Percentiles rank a stretch among this genome's conserved stretches.
These are phyloP conservation scores for Aphaenogaster ashmeadi DNA, from an alignment of 1,140 invertebrate species.

Conservation along the genomic window DNA sequence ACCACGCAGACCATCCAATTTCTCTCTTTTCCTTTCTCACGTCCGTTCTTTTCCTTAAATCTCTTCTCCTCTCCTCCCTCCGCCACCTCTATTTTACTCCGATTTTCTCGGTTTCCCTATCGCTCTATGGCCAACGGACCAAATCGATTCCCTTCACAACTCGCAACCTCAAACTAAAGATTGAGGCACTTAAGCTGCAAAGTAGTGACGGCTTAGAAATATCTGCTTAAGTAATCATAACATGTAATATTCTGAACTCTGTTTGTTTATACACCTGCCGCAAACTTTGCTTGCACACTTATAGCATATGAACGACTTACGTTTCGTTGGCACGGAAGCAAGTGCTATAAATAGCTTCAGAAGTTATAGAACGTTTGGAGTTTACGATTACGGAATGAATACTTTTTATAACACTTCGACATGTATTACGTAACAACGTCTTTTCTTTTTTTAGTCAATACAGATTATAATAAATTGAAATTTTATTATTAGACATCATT, in stretches of 20 bases:
- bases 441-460: background rate
- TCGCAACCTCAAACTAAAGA: conserved; percentile 69
- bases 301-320: conserved; percentile 42
- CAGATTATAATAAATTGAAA: background rate
- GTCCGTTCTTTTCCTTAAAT: conserved; percentile 14
- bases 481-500: background rate
- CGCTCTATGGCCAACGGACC: conserved; percentile 47
- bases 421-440: background rate
- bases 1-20: conserved; percentile 66
- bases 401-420: conserved; percentile 11
- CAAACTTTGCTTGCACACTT: conserved; percentile 50
- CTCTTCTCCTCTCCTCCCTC: background rate
- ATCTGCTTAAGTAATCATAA: conserved; percentile 38
- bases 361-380: conserved; percentile 58
- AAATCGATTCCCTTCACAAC: conserved; percentile 70
- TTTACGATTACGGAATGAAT: background rate
- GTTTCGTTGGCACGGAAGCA: conserved; percentile 53
- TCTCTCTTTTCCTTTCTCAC: conserved; percentile 53
- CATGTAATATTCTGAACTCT: conserved; percentile 53
- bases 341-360: conserved; percentile 45
- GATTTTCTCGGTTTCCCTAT: conserved; percentile 46
- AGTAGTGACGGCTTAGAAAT: conserved; percentile 51
- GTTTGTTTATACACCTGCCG: conserved; percentile 56
- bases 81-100: background rate
- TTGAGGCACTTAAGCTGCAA: conserved; percentile 65